A percentile compares a stretch with the other conserved stretches of the same genome.
These are phyloP conservation scores for Dasysyrphus tricinctus DNA, from an alignment of 2,888 invertebrate genomes.

Conservation along the genomic window DNA sequence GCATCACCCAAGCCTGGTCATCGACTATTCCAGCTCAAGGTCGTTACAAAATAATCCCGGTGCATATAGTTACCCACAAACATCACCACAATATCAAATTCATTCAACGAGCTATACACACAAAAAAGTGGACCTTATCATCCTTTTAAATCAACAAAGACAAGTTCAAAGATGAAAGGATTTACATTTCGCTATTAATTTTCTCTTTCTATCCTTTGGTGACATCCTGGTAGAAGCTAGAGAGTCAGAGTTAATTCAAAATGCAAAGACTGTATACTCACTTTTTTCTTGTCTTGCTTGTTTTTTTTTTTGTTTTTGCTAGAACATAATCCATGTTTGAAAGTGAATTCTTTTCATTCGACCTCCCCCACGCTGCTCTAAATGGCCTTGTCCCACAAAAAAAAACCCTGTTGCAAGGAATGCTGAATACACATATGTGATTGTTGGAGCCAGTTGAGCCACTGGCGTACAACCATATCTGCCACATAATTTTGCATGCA, in stretches of 20 bases:
- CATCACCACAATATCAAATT: conserved; percentile 4
- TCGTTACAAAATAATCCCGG: neutral
- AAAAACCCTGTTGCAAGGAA: conserved; percentile 38
- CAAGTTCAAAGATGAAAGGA: conserved; percentile 53
- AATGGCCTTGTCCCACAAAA: conserved; percentile 67
- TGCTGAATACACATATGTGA: conserved; percentile 34
- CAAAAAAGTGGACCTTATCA: conserved; percentile 13
- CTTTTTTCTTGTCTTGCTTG: neutral
- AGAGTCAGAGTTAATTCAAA: conserved; percentile 48
- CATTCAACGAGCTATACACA: conserved; percentile 1
- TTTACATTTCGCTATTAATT: conserved; percentile 42
- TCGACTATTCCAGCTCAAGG: conserved; percentile 13
- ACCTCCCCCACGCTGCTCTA: conserved; percentile 31
- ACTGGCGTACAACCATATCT: conserved; percentile 34
- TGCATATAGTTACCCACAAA: neutral
- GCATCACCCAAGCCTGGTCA: no score
- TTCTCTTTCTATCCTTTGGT: conserved; percentile 18
- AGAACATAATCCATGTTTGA: conserved; percentile 21
- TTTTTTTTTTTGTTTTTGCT: neutral
- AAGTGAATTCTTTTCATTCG: conserved; percentile 51
- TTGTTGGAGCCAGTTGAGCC: conserved; percentile 30
- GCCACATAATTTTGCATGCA: conserved; percentile 66
- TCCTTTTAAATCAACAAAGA: conserved; percentile 26
- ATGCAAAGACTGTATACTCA: conserved; percentile 40
- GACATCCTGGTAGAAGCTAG: conserved; percentile 12